These are phyloP conservation scores for Corydoras sp. DNA, from an alignment of 2,113 vertebrate species.

Conservation along the genomic window DNA sequence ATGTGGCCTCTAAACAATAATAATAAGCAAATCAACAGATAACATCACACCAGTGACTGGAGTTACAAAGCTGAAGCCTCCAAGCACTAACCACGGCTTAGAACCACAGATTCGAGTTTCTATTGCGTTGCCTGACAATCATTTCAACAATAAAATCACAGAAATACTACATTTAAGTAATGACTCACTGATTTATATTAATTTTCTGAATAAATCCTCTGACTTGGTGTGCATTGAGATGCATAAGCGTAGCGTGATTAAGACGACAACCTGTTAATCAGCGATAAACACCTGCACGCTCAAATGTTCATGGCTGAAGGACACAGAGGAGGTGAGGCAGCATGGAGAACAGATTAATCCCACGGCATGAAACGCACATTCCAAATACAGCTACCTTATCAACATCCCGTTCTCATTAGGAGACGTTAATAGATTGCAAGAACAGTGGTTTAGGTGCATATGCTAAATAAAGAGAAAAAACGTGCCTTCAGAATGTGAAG, in stretches of 20 bases:
- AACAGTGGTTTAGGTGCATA: constrained; percentile 6
- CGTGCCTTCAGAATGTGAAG: background rate
- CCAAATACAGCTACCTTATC: constrained; percentile 12
- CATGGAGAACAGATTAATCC: constrained; percentile 11
- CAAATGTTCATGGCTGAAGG: constrained; percentile 26
- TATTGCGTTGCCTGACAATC: too few species aligned
- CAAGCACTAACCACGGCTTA: too few species aligned
- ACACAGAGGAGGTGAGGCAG: constrained; percentile 6
- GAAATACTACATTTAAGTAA: background rate
- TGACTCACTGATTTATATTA: background rate
- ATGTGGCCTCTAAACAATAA: too few species aligned
- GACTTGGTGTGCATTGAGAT: background rate
- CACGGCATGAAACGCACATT: constrained; percentile 14
- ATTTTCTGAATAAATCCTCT: background rate
- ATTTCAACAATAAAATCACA: too few species aligned
- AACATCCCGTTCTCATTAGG: constrained; percentile 2
- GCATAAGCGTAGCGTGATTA: constrained; percentile 1
- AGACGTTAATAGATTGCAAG: constrained; percentile 8
- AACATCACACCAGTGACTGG: too few species aligned
- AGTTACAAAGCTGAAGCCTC: too few species aligned
- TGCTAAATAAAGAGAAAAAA: constrained; percentile 1
- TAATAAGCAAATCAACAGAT: too few species aligned
- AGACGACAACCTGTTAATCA: constrained; percentile 21
- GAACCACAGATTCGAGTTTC: too few species aligned
- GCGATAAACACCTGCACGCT: background rate